Conservation (phyloP, 2,797 vertebrate species). For the Sternarchorhynchus goeldii region DNA sequence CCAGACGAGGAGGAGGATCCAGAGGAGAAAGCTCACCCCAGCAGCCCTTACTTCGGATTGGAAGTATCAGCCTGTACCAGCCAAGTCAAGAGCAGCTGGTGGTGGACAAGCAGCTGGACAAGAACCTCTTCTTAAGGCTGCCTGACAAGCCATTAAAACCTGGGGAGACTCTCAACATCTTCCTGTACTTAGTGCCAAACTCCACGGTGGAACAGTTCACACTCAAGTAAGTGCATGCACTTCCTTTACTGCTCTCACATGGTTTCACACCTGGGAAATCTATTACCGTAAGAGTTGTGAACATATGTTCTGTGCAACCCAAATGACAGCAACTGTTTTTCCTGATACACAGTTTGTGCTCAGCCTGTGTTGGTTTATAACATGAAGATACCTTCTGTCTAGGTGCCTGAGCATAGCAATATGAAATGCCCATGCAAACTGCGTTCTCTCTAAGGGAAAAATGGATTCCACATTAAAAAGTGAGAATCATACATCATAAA, state of each 20-base stretch:
- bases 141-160: constrained; percentile 90
- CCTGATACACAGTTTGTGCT: neutral
- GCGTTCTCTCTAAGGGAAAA: constrained; percentile 9
- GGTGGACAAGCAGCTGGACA: constrained; percentile 90
- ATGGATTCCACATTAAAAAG: constrained; percentile 24
- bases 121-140: constrained; percentile 90
- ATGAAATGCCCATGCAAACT: neutral
- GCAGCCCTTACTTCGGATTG: constrained; percentile 94
- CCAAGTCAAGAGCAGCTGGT: constrained; percentile 79
- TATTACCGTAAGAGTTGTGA: constrained; percentile 8
- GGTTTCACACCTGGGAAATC: neutral
- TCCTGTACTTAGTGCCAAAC: constrained; percentile 90
- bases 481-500: constrained; percentile 23
- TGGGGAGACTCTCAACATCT: constrained; percentile 87
- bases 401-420: neutral
- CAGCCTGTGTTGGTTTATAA: neutral
- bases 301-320: neutral
- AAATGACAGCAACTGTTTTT: neutral
- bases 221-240: constrained; percentile 82
- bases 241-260: constrained; percentile 1
- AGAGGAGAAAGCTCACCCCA: constrained; percentile 85
- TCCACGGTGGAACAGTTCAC: constrained; percentile 93
- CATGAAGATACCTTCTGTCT: neutral
- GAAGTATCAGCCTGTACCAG: constrained; percentile 93
- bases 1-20: constrained; percentile 65